Evolutionary conservation across 1,140 invertebrate species (phyloP).

Genomic region (Drosophila baimaii): DNA sequence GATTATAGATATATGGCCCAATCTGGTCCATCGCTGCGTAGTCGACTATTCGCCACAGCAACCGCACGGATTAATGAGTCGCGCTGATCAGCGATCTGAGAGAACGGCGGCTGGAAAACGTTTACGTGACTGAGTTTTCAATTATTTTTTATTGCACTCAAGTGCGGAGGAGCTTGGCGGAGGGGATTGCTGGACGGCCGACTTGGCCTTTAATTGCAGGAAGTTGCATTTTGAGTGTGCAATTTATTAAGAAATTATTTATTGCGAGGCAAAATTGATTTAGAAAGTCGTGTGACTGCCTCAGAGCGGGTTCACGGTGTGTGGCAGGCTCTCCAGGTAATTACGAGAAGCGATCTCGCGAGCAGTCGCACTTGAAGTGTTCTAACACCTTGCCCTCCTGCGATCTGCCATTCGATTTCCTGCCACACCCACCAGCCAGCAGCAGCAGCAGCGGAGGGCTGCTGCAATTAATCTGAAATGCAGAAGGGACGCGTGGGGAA

Average conservation of each 20-base stretch:
- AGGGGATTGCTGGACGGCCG: not conserved
- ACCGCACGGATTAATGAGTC: slow-evolving; percentile 71
- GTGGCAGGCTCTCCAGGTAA: slow-evolving; percentile 61
- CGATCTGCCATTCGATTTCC: slow-evolving; percentile 64
- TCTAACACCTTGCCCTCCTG: slow-evolving; percentile 65
- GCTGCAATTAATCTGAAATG: slow-evolving; percentile 75
- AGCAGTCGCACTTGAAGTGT: slow-evolving; percentile 38
- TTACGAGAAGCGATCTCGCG: slow-evolving; percentile 30
- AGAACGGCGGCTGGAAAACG: slow-evolving; percentile 70
- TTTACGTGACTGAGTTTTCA: slow-evolving; percentile 81
- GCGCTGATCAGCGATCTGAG: slow-evolving; percentile 62
- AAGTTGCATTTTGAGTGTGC: slow-evolving; percentile 76
- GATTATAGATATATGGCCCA: not conserved
- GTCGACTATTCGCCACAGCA: slow-evolving; percentile 4
- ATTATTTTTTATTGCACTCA: slow-evolving; percentile 77
- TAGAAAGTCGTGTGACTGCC: slow-evolving; percentile 75
- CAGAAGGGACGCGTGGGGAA: slow-evolving; percentile 16
- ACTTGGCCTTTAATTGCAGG: slow-evolving; percentile 73
- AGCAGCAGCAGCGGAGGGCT: slow-evolving; percentile 19
- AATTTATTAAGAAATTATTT: slow-evolving; percentile 82
- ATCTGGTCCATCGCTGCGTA: slow-evolving; percentile 24
- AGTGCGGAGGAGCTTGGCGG: slow-evolving; percentile 8
- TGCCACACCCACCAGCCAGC: slow-evolving; percentile 70
- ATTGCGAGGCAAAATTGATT: slow-evolving; percentile 73
- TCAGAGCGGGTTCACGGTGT: slow-evolving; percentile 42